A percentile compares a stretch with the other conserved stretches of the same genome.
phyloP scores from a whole-genome alignment of 2,113 vertebrate genomes.

The Hepsetus odoe region DNA sequence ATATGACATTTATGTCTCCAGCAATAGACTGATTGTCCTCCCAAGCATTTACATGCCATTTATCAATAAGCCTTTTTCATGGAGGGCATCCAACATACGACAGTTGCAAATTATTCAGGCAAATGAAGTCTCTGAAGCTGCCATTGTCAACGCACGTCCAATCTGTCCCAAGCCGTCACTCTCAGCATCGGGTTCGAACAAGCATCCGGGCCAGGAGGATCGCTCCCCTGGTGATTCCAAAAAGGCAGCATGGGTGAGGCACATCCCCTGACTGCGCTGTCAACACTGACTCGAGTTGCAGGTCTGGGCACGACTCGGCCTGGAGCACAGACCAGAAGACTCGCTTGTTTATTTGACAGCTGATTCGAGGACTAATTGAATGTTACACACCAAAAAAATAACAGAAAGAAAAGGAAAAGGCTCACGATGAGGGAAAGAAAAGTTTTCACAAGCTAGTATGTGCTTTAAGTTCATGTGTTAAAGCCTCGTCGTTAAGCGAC shows the following conservation, averaged over 20 bases:
- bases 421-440: neutral
- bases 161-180: neutral
- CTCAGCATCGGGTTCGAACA: conserved; percentile 10
- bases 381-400: neutral
- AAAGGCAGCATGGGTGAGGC: neutral
- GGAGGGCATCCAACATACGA: neutral
- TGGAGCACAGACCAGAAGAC: neutral
- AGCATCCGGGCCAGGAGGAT: neutral
- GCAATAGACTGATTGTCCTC: neutral
- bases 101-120: conserved; percentile 16
- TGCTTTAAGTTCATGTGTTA: neutral
- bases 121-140: conserved; percentile 9
- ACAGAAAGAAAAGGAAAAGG: neutral
- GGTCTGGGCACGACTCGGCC: conserved; percentile 27
- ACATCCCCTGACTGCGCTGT: neutral
- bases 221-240: neutral
- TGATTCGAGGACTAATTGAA: conserved; percentile 15
- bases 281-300: conserved; percentile 3
- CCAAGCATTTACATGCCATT: neutral
- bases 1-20: neutral
- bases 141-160: conserved; percentile 1
- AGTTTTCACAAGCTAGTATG: neutral
- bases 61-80: neutral
- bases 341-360: conserved; percentile 11
- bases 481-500: neutral